phyloP scores from a whole-genome alignment of 1,140 invertebrate species.

The Leptonema lineaticorne region DNA sequence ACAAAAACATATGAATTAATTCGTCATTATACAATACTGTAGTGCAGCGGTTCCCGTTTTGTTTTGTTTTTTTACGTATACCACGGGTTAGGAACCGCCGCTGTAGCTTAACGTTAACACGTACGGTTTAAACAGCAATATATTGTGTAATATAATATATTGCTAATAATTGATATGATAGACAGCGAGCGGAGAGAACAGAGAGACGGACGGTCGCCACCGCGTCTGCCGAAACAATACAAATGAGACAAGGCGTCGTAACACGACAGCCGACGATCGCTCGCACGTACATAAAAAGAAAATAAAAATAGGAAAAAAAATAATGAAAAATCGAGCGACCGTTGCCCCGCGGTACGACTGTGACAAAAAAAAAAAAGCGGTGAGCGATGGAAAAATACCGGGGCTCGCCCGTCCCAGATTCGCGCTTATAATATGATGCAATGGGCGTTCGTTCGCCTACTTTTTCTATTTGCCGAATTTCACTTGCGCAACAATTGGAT shows the following conservation, averaged over 20 bases:
- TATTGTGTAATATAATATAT: no score
- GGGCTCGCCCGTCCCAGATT: not conserved
- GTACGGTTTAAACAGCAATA: no score
- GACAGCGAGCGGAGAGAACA: no score
- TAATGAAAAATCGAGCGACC: not conserved
- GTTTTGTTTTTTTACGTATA: no score
- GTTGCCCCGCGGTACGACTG: not conserved
- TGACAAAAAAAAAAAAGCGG: not conserved
- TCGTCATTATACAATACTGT: no score
- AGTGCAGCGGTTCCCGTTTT: no score
- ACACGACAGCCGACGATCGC: not conserved
- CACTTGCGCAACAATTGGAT: not conserved
- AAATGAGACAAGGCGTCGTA: not conserved
- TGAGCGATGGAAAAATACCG: not conserved
- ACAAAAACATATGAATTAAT: no score
- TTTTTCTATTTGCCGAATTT: not conserved
- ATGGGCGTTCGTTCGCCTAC: not conserved
- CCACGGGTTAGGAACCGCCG: no score
- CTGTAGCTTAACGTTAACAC: no score
- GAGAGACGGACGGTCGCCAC: not conserved
- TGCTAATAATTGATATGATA: no score
- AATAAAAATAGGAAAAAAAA: not conserved
- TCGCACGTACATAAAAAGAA: no score
- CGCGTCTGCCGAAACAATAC: not conserved
- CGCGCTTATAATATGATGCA: not conserved